These are phyloP conservation scores for Chaetogeoica ovagalla DNA, from an alignment of 2,888 invertebrate species.

Conservation along the genomic window DNA sequence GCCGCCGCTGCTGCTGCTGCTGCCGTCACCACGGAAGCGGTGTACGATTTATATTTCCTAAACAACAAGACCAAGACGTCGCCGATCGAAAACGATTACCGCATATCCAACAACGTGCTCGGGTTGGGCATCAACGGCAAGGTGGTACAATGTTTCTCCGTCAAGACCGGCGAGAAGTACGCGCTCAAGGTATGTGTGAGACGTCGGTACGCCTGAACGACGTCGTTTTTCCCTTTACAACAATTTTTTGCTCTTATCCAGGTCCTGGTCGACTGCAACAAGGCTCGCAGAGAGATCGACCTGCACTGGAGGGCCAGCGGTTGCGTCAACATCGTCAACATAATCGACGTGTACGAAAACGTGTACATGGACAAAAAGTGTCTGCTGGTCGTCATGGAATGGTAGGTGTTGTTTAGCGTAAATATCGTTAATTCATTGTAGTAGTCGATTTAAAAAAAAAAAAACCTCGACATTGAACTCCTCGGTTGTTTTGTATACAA, in stretches of 20 bases:
- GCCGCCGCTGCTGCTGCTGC: not conserved
- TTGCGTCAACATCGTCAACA: constrained; percentile 90
- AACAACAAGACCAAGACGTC: constrained; percentile 68
- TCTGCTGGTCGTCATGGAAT: constrained; percentile 98
- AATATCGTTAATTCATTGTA: no score
- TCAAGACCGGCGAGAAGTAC: constrained; percentile 75
- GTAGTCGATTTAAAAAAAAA: no score
- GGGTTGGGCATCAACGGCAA: constrained; percentile 98
- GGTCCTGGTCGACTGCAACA: constrained; percentile 88
- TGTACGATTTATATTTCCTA: constrained; percentile 31
- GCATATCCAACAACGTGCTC: constrained; percentile 87
- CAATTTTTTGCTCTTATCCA: constrained; percentile 57
- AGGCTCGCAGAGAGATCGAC: constrained; percentile 92
- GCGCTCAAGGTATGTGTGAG: constrained; percentile 80
- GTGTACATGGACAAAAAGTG: constrained; percentile 89
- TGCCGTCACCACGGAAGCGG: not conserved
- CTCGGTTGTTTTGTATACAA: no score
- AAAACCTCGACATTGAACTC: no score
- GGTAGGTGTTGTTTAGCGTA: constrained; percentile 63
- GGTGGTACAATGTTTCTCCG: constrained; percentile 91
- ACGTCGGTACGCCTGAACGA: not conserved
- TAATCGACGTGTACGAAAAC: constrained; percentile 94
- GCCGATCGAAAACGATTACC: constrained; percentile 86
- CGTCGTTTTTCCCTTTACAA: not conserved
- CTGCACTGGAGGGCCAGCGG: constrained; percentile 91